These are phyloP conservation scores for Hiodon alosoides DNA, from an alignment of 2,113 vertebrate genomes.

Conservation along the genomic window DNA sequence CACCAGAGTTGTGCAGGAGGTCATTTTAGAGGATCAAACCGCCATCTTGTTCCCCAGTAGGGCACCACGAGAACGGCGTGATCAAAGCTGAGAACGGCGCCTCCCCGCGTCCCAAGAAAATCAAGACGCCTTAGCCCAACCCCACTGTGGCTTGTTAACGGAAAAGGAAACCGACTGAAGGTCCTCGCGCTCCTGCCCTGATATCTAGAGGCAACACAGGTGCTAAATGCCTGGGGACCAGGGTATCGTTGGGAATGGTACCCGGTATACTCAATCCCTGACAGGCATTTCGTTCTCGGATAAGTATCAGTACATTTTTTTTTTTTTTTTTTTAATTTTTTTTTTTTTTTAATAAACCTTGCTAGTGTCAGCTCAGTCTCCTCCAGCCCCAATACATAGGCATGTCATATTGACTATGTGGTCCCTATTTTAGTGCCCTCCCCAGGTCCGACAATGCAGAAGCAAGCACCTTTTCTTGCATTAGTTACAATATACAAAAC, in stretches of 20 bases:
- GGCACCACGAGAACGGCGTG: constrained; percentile 87
- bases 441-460: too few relatives aligned
- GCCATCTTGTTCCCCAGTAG: constrained; percentile 42
- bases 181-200: constrained; percentile 30
- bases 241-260: constrained; percentile 50
- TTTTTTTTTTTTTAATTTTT: constrained; percentile 25
- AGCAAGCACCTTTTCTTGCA: too few relatives aligned
- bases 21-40: not conserved
- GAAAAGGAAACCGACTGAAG: constrained; percentile 29
- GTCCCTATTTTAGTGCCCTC: too few relatives aligned
- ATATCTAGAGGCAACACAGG: constrained; percentile 33
- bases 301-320: constrained; percentile 46
- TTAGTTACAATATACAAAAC: not conserved
- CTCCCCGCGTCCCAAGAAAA: constrained; percentile 86
- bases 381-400: too few relatives aligned
- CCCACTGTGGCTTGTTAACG: constrained; percentile 34
- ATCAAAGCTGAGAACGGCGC: constrained; percentile 89
- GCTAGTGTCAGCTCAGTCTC: too few relatives aligned
- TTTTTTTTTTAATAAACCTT: constrained; percentile 3
- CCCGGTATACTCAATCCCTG: constrained; percentile 35
- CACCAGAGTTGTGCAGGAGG: not conserved
- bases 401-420: too few relatives aligned
- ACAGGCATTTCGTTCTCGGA: constrained; percentile 44
- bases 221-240: constrained; percentile 42
- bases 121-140: constrained; percentile 78